These are phyloP conservation scores for Dryobota labecula DNA, from an alignment of 2,888 invertebrate species.

Conservation along the genomic window DNA sequence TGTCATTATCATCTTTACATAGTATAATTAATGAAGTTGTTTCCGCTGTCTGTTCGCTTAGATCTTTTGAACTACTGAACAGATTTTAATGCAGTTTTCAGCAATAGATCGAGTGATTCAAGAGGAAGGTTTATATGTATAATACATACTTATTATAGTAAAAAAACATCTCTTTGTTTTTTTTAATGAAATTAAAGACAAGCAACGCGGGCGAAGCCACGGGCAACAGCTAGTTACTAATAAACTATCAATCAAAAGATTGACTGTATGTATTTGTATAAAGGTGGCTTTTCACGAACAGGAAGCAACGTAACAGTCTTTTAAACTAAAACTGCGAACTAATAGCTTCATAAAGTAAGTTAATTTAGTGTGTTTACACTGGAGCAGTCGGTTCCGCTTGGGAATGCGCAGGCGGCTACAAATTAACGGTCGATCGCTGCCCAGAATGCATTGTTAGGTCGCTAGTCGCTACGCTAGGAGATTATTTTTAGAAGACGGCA, in stretches of 20 bases:
- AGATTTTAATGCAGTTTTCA: no score
- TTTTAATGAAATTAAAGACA: no score
- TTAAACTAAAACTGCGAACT: slow-evolving; percentile 11
- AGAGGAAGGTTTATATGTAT: no score
- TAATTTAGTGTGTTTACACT: slow-evolving; percentile 56
- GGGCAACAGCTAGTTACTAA: no score
- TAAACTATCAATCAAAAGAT: not conserved
- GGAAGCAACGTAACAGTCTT: slow-evolving; percentile 30
- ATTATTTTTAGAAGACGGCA: slow-evolving; percentile 27
- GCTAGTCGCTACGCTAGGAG: slow-evolving; percentile 40
- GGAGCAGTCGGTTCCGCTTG: slow-evolving; percentile 41
- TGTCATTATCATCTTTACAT: no score
- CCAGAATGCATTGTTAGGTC: slow-evolving; percentile 46
- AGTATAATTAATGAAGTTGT: no score
- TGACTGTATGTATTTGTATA: not conserved
- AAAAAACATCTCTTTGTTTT: no score
- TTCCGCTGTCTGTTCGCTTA: no score
- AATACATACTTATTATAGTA: no score
- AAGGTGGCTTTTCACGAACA: not conserved
- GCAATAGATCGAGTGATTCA: no score
- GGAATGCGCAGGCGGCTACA: slow-evolving; percentile 43
- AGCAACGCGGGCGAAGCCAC: no score
- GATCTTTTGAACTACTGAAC: no score
- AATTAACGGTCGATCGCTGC: slow-evolving; percentile 21
- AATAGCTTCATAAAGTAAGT: slow-evolving; percentile 41